These are phyloP conservation scores for Calameuta pallipes DNA, from an alignment of 2,888 invertebrate genomes.

Conservation along the genomic window DNA sequence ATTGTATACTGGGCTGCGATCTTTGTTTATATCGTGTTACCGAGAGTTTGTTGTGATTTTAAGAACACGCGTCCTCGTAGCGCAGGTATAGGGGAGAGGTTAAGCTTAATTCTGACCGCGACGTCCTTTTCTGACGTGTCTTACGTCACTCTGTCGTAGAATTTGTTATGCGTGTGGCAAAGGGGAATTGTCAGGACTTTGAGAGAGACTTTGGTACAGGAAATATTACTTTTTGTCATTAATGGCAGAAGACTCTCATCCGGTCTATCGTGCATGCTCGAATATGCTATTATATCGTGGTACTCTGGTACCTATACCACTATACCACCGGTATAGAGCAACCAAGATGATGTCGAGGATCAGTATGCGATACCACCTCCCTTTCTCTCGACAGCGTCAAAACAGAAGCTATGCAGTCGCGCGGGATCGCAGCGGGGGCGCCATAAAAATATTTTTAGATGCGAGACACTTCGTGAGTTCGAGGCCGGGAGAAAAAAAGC, in stretches of 20 bases:
- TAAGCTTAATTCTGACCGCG: not conserved
- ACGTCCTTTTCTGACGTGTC: not conserved
- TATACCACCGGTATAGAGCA: too few species aligned
- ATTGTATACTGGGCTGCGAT: not conserved
- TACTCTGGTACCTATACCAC: too few species aligned
- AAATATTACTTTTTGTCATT: conserved; percentile 11
- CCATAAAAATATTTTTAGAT: conserved; percentile 67
- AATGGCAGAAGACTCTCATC: conserved; percentile 2
- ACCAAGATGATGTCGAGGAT: not conserved
- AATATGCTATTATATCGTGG: not conserved
- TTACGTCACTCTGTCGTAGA: not conserved
- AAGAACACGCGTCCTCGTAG: too few species aligned
- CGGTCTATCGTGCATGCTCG: not conserved
- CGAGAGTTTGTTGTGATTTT: not conserved
- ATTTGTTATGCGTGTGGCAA: not conserved
- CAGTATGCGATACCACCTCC: not conserved
- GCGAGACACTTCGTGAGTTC: conserved; percentile 25
- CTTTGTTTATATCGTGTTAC: not conserved
- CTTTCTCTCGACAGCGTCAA: conserved; percentile 45
- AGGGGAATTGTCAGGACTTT: not conserved
- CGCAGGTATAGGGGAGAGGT: too few species aligned
- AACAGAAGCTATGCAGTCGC: conserved; percentile 46
- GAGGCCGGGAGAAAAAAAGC: conserved; percentile 26
- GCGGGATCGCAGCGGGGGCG: conserved; percentile 62
- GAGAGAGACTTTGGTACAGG: conserved; percentile 20